Conservation (phyloP, 2,797 vertebrate species). For the Pseudomugil tenellus region DNA sequence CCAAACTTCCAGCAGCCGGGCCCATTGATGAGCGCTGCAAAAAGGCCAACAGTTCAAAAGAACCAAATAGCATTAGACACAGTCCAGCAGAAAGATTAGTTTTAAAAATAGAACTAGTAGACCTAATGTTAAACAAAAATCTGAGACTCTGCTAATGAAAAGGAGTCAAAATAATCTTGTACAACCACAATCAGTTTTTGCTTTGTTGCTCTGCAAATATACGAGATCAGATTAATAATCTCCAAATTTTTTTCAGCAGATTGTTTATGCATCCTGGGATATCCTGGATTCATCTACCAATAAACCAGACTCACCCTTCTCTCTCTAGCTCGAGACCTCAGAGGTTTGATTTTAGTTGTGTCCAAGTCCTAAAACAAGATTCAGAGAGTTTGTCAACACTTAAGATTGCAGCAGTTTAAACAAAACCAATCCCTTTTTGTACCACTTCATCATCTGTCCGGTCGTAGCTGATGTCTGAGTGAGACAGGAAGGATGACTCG, state of each 20-base stretch:
- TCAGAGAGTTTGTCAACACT: background rate
- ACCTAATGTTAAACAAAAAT: too few species aligned
- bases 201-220: too few species aligned
- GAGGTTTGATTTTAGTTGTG: constrained; percentile 68
- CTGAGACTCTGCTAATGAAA: too few species aligned
- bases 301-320: constrained; percentile 74
- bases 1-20: constrained; percentile 47
- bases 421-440: background rate
- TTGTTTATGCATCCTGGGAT: too few species aligned
- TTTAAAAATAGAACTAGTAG: too few species aligned
- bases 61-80: too few species aligned
- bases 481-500: constrained; percentile 81
- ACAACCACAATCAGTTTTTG: too few species aligned
- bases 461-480: constrained; percentile 86
- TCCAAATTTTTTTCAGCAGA: too few species aligned
- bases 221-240: too few species aligned
- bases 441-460: constrained; percentile 84
- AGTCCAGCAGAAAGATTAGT: too few species aligned
- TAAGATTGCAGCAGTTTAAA: background rate
- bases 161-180: too few species aligned
- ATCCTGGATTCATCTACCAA: too few species aligned
- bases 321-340: constrained; percentile 82
- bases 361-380: constrained; percentile 81
- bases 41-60: background rate
- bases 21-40: constrained; percentile 83